A percentile compares a stretch with the other conserved stretches of the same genome.
Evolutionary conservation across 2,113 vertebrate genomes (phyloP).

Genomic region (Cranoglanis bouderius): DNA sequence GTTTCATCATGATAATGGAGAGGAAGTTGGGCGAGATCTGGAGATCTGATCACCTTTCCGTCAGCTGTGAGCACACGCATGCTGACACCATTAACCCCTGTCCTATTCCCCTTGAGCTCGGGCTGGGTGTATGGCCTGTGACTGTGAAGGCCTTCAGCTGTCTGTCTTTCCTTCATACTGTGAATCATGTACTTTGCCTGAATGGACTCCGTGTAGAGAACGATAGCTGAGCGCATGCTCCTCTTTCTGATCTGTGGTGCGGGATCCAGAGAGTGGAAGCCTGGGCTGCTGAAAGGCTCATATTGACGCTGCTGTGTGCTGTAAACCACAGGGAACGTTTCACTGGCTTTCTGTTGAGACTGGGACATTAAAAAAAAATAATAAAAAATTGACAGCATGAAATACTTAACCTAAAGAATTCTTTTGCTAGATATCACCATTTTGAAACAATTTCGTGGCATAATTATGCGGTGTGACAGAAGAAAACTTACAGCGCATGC

Average conservation of each 20-base stretch:
- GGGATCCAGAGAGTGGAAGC: constrained; percentile 37
- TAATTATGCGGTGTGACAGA: not conserved
- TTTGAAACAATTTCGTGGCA: not conserved
- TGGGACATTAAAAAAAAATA: not conserved
- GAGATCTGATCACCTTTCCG: constrained; percentile 11
- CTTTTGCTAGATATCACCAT: not conserved
- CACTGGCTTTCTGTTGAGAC: constrained; percentile 51
- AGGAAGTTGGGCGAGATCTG: not conserved
- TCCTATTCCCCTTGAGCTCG: not conserved
- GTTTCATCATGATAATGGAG: not conserved
- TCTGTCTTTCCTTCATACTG: constrained; percentile 2
- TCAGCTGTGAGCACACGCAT: constrained; percentile 28
- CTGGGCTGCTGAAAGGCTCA: constrained; percentile 45
- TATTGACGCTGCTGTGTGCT: constrained; percentile 5
- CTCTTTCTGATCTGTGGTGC: constrained; percentile 16
- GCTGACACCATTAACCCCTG: not conserved
- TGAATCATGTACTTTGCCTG: constrained; percentile 19
- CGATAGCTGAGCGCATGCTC: constrained; percentile 37
- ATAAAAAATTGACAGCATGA: not conserved
- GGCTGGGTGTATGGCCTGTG: not conserved
- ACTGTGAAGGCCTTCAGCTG: not conserved
- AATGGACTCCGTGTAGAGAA: constrained; percentile 43
- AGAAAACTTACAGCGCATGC: not conserved
- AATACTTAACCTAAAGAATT: not conserved
- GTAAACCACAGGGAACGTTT: constrained; percentile 52